These are phyloP conservation scores for Atherinomorus stipes DNA, from an alignment of 2,113 vertebrate species.

Conservation along the genomic window DNA sequence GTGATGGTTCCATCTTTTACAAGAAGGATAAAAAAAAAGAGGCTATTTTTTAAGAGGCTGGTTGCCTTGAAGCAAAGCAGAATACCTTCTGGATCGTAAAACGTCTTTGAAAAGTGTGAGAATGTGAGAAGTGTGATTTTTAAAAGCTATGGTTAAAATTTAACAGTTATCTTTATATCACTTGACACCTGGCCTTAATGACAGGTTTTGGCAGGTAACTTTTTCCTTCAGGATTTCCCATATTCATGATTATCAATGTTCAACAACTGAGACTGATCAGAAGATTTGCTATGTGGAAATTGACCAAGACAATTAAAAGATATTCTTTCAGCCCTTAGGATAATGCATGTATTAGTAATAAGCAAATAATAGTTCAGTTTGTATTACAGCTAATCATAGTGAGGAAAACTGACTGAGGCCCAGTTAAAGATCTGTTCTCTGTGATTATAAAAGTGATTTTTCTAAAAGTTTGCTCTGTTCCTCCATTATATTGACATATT, in stretches of 20 bases:
- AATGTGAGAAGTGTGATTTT: conserved; percentile 32
- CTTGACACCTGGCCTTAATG: conserved; percentile 64
- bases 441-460: not conserved
- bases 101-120: conserved; percentile 47
- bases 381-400: not conserved
- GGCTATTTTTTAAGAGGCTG: conserved; percentile 13
- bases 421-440: not conserved
- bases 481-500: conserved; percentile 4
- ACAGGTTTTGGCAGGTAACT: conserved; percentile 35
- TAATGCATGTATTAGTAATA: not conserved
- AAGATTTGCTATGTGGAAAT: not conserved
- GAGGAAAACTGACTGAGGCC: not conserved
- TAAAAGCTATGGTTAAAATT: conserved; percentile 57
- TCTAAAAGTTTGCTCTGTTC: conserved; percentile 5
- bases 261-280: not conserved
- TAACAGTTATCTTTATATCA: conserved; percentile 48
- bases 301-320: not conserved
- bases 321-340: no score
- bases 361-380: not conserved
- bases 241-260: conserved; percentile 13
- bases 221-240: conserved; percentile 30
- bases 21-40: conserved; percentile 32
- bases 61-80: conserved; percentile 48
- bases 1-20: conserved; percentile 28
- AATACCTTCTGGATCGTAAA: conserved; percentile 53